Evolutionary conservation across 1,140 invertebrate species (phyloP), one percentile per base, ranked within the genome.

Genomic region (Pinna nobilis): DNA sequence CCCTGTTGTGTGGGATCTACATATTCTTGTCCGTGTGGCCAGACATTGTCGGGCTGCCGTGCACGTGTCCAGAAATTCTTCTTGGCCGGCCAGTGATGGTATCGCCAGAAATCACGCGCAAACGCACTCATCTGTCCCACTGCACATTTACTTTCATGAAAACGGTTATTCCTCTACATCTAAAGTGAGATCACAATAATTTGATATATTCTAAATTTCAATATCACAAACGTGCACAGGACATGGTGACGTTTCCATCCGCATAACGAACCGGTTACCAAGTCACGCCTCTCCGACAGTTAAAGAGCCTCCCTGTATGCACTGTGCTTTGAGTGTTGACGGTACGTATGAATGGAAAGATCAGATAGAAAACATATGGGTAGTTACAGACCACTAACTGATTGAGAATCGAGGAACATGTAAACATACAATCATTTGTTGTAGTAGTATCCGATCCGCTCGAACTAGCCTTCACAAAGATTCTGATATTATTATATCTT

Each of bases 41-140:
- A 49, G 4, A 39, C 39, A 50, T 47, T 49, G 28, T 49, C 33
- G 5, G 32, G 51, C 20, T 41, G 51, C 3, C 32, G 11, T 15
- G 44, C 18, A 20, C 57, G 55, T n/a, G 30, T 7, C 67, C 67
- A 70, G 37, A 44, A 71, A 32, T 63, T 49, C n/a, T 44, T 63
- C 33, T 60, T 50, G 2, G 59, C 28, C 1, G 72, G 72, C 72
- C 72, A 74, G 49, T 74, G 72, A 23, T 74, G 72, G 23, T 74
- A 74, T 18, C 72, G 64, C 47, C 65, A 74, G 2, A 74, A 20
- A 35, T 74, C 72, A 68, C 72, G 37, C 15, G 63, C 72, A 25
- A 68, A 55, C 2, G 44, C 69, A 30, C 59, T 71, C 67, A 70
- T 70, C 2, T 33, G n/a, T 25, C 32, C 50, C 25, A 1, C 3